Conservation (phyloP, 2,797 vertebrate genomes). For the Lates japonicus region DNA sequence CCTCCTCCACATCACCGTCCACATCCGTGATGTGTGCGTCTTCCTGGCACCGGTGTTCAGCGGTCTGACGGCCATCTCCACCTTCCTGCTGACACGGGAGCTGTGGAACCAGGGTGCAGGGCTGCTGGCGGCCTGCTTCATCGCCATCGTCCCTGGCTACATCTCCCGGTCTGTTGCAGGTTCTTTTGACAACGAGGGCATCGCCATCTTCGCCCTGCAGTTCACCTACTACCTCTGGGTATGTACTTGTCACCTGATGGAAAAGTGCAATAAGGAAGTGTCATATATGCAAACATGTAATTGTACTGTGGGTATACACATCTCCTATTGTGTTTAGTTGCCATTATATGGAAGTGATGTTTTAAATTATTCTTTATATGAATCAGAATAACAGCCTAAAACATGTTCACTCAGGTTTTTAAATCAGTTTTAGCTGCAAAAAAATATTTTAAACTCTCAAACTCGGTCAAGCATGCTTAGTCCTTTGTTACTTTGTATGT, state of each 20-base stretch:
- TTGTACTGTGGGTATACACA: not conserved
- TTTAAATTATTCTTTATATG: not conserved
- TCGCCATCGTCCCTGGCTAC: constrained; percentile 97
- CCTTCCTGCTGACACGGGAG: constrained; percentile 96
- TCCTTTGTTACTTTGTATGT: constrained; percentile 21
- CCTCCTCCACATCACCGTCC: constrained; percentile 96
- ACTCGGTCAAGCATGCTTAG: not conserved
- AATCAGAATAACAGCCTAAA: not conserved
- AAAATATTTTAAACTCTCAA: not conserved
- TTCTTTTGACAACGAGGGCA: constrained; percentile 99
- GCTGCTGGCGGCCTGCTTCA: constrained; percentile 98
- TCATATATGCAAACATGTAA: not conserved
- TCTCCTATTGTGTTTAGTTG: not conserved
- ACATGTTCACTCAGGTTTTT: not conserved
- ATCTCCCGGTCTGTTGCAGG: constrained; percentile 98
- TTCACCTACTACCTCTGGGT: constrained; percentile 99
- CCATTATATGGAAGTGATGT: not conserved
- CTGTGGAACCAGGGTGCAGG: constrained; percentile 98
- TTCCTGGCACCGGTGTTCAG: constrained; percentile 98
- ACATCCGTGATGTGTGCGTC: constrained; percentile 98
- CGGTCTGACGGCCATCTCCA: constrained; percentile 97
- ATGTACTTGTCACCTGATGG: constrained; percentile 13
- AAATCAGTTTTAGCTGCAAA: not conserved
- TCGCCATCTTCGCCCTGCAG: constrained; percentile 98
- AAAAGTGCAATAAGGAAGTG: not conserved